Evolutionary conservation across 2,113 vertebrate genomes (phyloP).

Genomic region (Pogona vitticeps): DNA sequence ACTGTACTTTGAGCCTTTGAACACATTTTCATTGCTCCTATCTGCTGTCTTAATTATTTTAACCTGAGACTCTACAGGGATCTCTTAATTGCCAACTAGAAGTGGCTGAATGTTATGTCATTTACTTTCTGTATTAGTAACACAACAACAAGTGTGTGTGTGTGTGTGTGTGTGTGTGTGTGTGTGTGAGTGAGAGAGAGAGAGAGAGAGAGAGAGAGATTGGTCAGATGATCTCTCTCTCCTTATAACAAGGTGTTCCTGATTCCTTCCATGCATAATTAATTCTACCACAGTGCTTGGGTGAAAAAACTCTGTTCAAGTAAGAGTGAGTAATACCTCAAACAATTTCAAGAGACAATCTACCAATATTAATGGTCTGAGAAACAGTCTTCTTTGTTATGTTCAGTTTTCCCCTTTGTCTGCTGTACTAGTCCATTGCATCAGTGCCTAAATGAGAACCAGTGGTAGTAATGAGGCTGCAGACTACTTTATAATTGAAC

Average conservation of each 20-base stretch:
- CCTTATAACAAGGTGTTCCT: neutral
- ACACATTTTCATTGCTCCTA: neutral
- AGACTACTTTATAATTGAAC: constrained; percentile 67
- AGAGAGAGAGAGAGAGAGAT: too few relatives aligned
- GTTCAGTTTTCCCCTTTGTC: constrained; percentile 49
- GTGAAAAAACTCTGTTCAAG: neutral
- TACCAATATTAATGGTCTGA: constrained; percentile 17
- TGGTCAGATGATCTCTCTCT: neutral
- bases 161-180: neutral
- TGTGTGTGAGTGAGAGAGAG: neutral
- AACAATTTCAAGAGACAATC: neutral
- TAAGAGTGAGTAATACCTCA: neutral
- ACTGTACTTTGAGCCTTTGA: neutral
- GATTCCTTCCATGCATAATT: neutral
- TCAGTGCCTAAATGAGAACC: constrained; percentile 61
- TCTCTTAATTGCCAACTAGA: too few relatives aligned
- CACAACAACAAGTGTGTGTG: too few relatives aligned
- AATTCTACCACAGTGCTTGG: neutral
- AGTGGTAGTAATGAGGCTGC: constrained; percentile 66
- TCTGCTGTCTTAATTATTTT: too few relatives aligned
- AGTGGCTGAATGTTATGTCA: too few relatives aligned
- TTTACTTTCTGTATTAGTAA: too few relatives aligned
- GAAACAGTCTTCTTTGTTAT: constrained; percentile 41
- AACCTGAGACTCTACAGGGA: too few relatives aligned
- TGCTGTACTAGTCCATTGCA: constrained; percentile 46